Conservation (phyloP, 1,140 invertebrate genomes). For the Leguminivora glycinivorella region DNA sequence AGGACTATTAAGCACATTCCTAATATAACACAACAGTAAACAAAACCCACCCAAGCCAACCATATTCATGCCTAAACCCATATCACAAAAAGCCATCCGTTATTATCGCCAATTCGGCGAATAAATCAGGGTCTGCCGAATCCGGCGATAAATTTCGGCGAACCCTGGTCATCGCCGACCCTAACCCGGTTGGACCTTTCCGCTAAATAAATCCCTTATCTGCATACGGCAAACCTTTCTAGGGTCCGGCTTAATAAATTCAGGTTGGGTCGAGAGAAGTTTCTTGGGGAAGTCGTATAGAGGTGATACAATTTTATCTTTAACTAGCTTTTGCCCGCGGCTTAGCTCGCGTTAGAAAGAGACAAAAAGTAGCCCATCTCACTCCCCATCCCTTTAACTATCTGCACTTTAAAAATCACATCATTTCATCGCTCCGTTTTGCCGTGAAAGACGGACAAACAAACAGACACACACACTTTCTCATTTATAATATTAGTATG, state of each 20-base stretch:
- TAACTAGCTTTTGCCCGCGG: no score
- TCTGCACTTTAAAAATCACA: no score
- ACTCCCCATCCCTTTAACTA: no score
- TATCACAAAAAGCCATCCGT: slow-evolving; percentile 39
- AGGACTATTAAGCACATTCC: neutral
- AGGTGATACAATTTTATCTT: slow-evolving; percentile 52
- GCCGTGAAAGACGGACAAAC: no score
- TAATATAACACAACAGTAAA: neutral
- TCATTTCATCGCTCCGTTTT: no score
- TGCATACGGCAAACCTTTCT: slow-evolving; percentile 78
- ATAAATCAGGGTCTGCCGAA: slow-evolving; percentile 73
- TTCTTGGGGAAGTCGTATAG: slow-evolving; percentile 52
- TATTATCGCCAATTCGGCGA: slow-evolving; percentile 66
- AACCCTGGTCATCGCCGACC: slow-evolving; percentile 74
- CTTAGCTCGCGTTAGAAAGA: no score
- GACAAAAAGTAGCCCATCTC: no score
- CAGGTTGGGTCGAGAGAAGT: slow-evolving; percentile 73
- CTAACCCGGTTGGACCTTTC: slow-evolving; percentile 76
- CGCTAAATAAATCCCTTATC: slow-evolving; percentile 79
- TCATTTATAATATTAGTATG: no score
- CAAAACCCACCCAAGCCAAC: slow-evolving; percentile 26
- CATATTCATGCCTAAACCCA: slow-evolving; percentile 28
- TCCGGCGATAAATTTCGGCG: slow-evolving; percentile 72
- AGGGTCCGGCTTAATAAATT: slow-evolving; percentile 78
- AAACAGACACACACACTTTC: no score